Evolutionary conservation across 92 coral and sea anemone species (phyloP).

Genomic region (Parazoanthus swiftii): DNA sequence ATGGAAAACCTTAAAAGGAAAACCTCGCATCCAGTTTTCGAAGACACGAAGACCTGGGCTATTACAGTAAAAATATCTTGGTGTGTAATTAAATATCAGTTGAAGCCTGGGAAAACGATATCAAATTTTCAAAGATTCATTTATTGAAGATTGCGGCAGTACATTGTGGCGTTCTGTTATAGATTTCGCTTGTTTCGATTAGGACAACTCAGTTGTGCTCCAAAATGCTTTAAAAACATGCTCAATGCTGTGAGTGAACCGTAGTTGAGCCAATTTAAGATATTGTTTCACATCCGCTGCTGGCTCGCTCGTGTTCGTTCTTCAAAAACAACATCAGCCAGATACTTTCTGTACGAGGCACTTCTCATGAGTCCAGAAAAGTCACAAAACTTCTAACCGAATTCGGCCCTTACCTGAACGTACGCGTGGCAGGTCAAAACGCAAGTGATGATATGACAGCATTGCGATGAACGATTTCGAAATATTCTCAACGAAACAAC

Average conservation of each 20-base stretch:
- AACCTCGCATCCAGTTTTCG: too few relatives aligned
- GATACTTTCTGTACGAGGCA: neutral
- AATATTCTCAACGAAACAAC: conserved; percentile 11
- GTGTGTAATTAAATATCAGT: conserved; percentile 14
- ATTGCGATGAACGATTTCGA: neutral
- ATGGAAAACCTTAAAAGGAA: neutral
- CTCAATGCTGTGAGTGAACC: neutral
- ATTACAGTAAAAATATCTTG: neutral
- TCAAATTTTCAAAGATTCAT: neutral
- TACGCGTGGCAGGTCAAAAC: neutral
- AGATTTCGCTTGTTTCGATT: neutral
- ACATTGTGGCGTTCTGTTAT: neutral
- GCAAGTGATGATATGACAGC: conserved; percentile 11
- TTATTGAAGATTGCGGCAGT: neutral
- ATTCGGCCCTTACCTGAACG: neutral
- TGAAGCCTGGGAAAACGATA: conserved; percentile 15
- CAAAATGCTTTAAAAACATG: neutral
- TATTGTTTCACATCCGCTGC: conserved; percentile 25
- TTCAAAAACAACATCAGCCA: neutral
- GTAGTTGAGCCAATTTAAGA: neutral
- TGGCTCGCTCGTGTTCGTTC: neutral
- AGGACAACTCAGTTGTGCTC: neutral
- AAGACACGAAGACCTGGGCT: neutral
- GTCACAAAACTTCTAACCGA: neutral
- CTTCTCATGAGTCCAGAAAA: neutral